Percentiles rank a stretch among this genome's conserved stretches.
Conservation (phyloP, 2,113 vertebrate species). For the Oncorhynchus tshawytscha region DNA sequence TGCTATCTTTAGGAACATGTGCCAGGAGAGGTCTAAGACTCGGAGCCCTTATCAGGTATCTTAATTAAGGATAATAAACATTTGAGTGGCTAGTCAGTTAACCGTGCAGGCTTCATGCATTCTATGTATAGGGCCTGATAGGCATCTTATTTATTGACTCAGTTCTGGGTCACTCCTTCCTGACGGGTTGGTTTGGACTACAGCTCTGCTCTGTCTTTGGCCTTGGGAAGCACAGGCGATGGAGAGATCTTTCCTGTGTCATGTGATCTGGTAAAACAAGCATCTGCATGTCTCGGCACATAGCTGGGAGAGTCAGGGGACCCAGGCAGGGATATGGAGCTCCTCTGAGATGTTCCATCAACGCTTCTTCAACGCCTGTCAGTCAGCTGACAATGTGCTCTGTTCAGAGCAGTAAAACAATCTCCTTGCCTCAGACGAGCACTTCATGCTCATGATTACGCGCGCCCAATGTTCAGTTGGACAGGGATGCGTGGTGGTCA, state of each 20-base stretch:
- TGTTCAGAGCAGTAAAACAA: conserved; percentile 17
- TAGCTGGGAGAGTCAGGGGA: conserved; percentile 69
- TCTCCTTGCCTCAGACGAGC: conserved; percentile 2
- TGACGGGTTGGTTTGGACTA: conserved; percentile 33
- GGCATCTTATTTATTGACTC: conserved; percentile 67
- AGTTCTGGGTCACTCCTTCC: conserved; percentile 29
- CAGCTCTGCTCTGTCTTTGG: conserved; percentile 74
- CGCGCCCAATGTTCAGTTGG: conserved; percentile 27
- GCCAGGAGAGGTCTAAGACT: conserved; percentile 61
- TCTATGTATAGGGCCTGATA: conserved; percentile 31
- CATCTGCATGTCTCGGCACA: conserved; percentile 79
- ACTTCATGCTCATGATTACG: not conserved
- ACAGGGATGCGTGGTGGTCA: conserved; percentile 28
- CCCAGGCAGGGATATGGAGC: conserved; percentile 65
- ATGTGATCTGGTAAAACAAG: conserved; percentile 85
- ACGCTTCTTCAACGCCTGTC: conserved; percentile 28
- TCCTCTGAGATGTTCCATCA: conserved; percentile 56
- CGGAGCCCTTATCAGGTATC: conserved; percentile 72
- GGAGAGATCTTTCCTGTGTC: conserved; percentile 79
- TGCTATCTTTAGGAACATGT: conserved; percentile 48
- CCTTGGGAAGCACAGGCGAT: conserved; percentile 71
- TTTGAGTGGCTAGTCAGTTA: conserved; percentile 42
- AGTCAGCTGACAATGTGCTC: conserved; percentile 18
- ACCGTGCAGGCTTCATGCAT: conserved; percentile 58
- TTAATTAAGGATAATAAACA: conserved; percentile 79